Base-by-base conservation (phyloP, 2,797 vertebrate species). In the Sus cebifrons region DNA sequence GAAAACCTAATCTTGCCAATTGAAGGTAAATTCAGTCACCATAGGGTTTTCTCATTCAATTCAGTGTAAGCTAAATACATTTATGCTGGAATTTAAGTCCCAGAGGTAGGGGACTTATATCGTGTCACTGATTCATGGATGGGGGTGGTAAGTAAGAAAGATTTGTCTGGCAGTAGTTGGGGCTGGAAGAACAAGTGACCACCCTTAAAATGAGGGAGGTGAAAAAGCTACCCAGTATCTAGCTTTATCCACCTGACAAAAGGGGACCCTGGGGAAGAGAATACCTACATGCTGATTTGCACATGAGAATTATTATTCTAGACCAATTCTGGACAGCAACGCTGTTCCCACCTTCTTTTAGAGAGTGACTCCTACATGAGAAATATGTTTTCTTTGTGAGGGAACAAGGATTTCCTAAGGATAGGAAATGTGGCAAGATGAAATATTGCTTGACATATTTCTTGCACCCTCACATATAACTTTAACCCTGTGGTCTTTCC, bases 11-110 rank as follows among this genome's bases (percentile, higher is more conserved):
- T 92, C 58, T 94, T 95, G 54, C n/a, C 44, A 49, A 29, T n/a
- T 86, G 20, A 90, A 83, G 54, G 18, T 75, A 86, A 87, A 65
- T 95, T 91, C 70, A 92, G 81, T 90, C 65, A 92, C 49, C 23
- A 92, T 36, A 95, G 67, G 21, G 49, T 94, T 96, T 96, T 77
- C 62, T 75, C 58, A 77, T 90, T 87, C 29, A 71, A 58, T 83
- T 79, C 71, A 65, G 44, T 65, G 78, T 94, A 77, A 74, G 27
- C 12, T 87, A 92, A 97, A 90, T 92, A 78, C 86, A 75, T 84
- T 94, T 95, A 90, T 27, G 56, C 54, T 67, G 18, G 23, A 88
- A 85, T 92, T 71, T 92, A 87, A 85, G 64, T 79, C n/a, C 54
- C 12, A 81, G 40, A 36, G n/a, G 54, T 87, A 6, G 36, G 36